These are phyloP conservation scores for Trisateles emortualis DNA, from an alignment of 2,888 invertebrate genomes.

Conservation along the genomic window DNA sequence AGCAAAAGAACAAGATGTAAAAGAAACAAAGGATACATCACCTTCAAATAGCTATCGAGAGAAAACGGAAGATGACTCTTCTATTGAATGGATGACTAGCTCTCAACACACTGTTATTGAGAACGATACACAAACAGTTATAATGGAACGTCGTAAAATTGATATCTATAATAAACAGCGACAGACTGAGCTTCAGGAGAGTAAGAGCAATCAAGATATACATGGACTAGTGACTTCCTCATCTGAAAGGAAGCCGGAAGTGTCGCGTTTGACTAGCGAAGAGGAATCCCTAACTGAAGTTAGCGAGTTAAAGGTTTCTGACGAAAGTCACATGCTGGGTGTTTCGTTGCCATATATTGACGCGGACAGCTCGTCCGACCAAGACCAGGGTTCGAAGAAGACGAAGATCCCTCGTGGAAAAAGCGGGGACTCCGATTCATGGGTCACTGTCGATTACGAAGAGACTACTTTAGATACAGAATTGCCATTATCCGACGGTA, in stretches of 20 bases:
- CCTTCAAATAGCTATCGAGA: slow-evolving; percentile 77
- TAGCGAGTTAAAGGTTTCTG: slow-evolving; percentile 87
- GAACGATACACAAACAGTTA: slow-evolving; percentile 88
- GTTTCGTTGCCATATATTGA: slow-evolving; percentile 84
- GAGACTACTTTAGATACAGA: slow-evolving; percentile 88
- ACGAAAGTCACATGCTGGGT: slow-evolving; percentile 80
- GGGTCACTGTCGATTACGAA: slow-evolving; percentile 90
- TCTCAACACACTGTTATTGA: slow-evolving; percentile 79
- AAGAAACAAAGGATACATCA: slow-evolving; percentile 65
- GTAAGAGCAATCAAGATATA: slow-evolving; percentile 74
- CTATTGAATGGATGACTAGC: slow-evolving; percentile 80
- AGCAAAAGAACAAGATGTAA: slow-evolving; percentile 57
- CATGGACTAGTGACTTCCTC: slow-evolving; percentile 62
- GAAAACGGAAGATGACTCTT: slow-evolving; percentile 80
- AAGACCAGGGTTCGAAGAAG: slow-evolving; percentile 72
- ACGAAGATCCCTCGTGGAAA: slow-evolving; percentile 77
- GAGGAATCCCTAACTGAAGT: slow-evolving; percentile 90
- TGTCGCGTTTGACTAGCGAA: slow-evolving; percentile 87
- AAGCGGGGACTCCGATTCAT: slow-evolving; percentile 90
- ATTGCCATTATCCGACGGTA: slow-evolving; percentile 83
- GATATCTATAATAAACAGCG: slow-evolving; percentile 88
- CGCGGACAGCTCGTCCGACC: slow-evolving; percentile 84
- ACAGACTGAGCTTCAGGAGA: slow-evolving; percentile 77
- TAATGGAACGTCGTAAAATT: slow-evolving; percentile 87
- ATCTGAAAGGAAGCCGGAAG: slow-evolving; percentile 79